These are phyloP conservation scores for Drosophila niveifrons DNA, from an alignment of 2,888 invertebrate species.

Conservation along the genomic window DNA sequence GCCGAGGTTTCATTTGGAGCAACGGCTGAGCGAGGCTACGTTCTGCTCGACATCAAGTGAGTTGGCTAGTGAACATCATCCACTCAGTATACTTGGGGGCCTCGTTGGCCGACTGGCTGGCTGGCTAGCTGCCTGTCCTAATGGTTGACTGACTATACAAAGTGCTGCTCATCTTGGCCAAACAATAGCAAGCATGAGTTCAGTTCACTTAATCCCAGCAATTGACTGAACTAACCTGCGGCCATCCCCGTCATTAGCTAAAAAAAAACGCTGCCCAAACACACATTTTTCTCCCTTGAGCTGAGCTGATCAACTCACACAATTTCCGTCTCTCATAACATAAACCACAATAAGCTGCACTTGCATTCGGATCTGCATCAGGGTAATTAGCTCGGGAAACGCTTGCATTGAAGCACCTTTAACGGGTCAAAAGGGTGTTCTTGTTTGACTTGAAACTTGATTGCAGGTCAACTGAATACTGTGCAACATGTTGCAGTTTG, in stretches of 20 bases:
- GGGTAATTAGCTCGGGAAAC: slow-evolving; percentile 43
- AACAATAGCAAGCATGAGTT: slow-evolving; percentile 40
- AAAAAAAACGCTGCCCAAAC: slow-evolving; percentile 5
- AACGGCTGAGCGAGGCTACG: slow-evolving; percentile 26
- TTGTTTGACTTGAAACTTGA: slow-evolving; percentile 25
- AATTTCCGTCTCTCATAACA: slow-evolving; percentile 44
- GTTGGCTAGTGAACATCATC: not conserved
- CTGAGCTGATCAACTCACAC: slow-evolving; percentile 16
- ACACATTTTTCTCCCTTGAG: slow-evolving; percentile 14
- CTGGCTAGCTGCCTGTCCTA: slow-evolving; percentile 6
- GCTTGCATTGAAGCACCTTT: slow-evolving; percentile 63
- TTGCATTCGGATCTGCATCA: slow-evolving; percentile 17
- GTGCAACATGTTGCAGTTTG: slow-evolving; percentile 8
- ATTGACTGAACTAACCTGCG: slow-evolving; percentile 15
- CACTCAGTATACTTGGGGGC: not conserved
- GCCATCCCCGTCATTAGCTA: not conserved
- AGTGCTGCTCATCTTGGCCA: slow-evolving; percentile 39
- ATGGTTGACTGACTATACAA: slow-evolving; percentile 26
- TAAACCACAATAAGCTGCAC: slow-evolving; percentile 48
- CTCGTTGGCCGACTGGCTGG: not conserved
- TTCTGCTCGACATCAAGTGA: slow-evolving; percentile 45
- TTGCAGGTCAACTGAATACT: slow-evolving; percentile 20
- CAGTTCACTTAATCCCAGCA: slow-evolving; percentile 37
- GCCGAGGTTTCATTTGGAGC: slow-evolving; percentile 56
- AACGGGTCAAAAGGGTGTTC: slow-evolving; percentile 17